These are phyloP conservation scores for Mus spretus DNA, from an alignment of 2,797 vertebrate species.

Conservation along the genomic window DNA sequence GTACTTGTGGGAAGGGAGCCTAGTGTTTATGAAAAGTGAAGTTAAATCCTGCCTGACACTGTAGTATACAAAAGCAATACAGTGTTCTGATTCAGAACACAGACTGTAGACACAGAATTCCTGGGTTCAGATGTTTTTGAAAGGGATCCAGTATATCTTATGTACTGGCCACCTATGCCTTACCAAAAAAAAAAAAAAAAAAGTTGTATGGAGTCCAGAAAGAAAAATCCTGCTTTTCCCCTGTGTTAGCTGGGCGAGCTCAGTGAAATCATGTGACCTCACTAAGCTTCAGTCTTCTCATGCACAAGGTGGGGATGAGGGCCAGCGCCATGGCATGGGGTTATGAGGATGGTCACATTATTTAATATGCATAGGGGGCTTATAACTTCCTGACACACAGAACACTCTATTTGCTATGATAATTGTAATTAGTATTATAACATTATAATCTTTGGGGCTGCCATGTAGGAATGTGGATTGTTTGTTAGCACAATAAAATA, in stretches of 20 bases:
- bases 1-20: constrained; percentile 24
- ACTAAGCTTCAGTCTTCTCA: constrained; percentile 23
- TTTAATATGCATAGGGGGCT: not conserved
- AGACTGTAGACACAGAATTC: constrained; percentile 10
- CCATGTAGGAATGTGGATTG: constrained; percentile 8
- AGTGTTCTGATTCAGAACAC: not conserved
- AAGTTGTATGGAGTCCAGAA: not conserved
- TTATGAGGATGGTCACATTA: constrained; percentile 32
- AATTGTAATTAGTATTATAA: constrained; percentile 16
- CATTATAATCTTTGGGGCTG: constrained; percentile 27
- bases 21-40: constrained; percentile 33
- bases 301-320: not conserved
- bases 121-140: constrained; percentile 12
- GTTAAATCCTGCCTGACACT: constrained; percentile 41
- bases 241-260: not conserved
- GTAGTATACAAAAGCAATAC: not conserved
- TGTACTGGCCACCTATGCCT: not conserved
- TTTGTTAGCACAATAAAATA: constrained; percentile 4
- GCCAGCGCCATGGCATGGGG: not conserved
- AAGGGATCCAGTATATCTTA: not conserved
- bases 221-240: not conserved
- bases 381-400: constrained; percentile 45
- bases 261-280: constrained; percentile 4
- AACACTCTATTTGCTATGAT: constrained; percentile 19
- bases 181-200: not conserved